Evolutionary conservation across 2,113 vertebrate species (phyloP).

Genomic region (Aplodontia rufa): DNA sequence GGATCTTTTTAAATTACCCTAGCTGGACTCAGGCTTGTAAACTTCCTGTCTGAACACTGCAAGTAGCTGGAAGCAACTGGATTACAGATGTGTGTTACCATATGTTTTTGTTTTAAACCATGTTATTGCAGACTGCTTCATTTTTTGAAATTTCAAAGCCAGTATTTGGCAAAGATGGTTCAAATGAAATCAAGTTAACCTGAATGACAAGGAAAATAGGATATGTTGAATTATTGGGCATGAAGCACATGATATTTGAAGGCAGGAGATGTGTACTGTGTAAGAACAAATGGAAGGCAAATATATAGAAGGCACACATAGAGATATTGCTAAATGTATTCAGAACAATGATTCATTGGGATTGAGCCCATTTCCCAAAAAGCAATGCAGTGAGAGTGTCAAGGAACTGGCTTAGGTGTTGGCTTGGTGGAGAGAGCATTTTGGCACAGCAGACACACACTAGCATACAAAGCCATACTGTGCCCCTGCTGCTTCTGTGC

Average conservation of each 20-base stretch:
- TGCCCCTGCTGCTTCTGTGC: too few species aligned
- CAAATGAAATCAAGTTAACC: not conserved
- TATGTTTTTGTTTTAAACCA: not conserved
- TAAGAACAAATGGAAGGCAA: not conserved
- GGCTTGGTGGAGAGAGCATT: not conserved
- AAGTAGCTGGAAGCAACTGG: not conserved
- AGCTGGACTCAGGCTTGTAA: not conserved
- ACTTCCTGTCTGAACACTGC: not conserved
- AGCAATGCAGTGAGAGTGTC: not conserved
- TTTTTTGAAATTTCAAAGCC: not conserved
- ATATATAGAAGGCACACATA: not conserved
- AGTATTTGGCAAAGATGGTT: not conserved
- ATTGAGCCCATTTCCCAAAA: not conserved
- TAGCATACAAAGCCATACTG: fast-evolving
- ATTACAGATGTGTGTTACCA: not conserved
- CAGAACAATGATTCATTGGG: not conserved
- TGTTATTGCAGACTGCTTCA: not conserved
- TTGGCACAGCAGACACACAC: not conserved
- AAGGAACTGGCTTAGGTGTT: not conserved
- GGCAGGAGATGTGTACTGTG: fast-evolving
- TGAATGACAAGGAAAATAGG: not conserved
- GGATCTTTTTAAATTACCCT: not conserved
- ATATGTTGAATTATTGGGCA: not conserved
- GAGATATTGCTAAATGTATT: not conserved
- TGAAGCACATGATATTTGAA: not conserved